Evolutionary conservation across 2,888 invertebrate genomes (phyloP).

Genomic region (Cyrtodaria siliqua): DNA sequence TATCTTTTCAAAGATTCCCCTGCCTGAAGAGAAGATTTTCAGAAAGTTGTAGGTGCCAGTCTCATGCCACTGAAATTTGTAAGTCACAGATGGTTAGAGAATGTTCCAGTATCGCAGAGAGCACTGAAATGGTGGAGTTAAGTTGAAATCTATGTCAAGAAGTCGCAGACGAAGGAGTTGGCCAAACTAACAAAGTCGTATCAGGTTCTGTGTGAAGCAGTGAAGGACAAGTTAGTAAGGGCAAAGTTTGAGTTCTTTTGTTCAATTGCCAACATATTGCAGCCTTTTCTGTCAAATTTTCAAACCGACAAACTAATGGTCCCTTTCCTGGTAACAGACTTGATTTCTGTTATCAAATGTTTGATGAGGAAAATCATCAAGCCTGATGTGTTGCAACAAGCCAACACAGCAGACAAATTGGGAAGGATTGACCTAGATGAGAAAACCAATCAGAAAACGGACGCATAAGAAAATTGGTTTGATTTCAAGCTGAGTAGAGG

Average conservation of each 20-base stretch:
- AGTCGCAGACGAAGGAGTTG: slow-evolving; percentile 36
- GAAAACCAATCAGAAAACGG: slow-evolving; percentile 18
- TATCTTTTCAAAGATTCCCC: slow-evolving; percentile 13
- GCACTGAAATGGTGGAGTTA: slow-evolving; percentile 35
- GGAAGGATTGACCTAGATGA: slow-evolving; percentile 25
- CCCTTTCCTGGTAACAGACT: slow-evolving; percentile 33
- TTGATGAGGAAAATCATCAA: slow-evolving; percentile 49
- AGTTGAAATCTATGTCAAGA: slow-evolving; percentile 49
- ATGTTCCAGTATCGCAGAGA: slow-evolving; percentile 55
- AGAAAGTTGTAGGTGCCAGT: background rate
- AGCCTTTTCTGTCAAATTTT: slow-evolving; percentile 46
- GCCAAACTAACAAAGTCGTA: slow-evolving; percentile 47
- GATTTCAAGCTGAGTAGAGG: slow-evolving; percentile 25
- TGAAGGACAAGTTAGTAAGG: slow-evolving; percentile 36
- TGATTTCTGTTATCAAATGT: slow-evolving; percentile 29
- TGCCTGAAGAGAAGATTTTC: slow-evolving; percentile 11
- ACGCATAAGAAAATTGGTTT: slow-evolving; percentile 43
- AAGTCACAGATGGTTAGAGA: slow-evolving; percentile 64
- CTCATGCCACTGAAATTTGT: slow-evolving; percentile 76
- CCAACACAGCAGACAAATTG: slow-evolving; percentile 21
- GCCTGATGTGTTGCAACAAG: slow-evolving; percentile 11
- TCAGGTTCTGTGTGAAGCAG: slow-evolving; percentile 13
- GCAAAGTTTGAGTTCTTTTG: slow-evolving; percentile 54
- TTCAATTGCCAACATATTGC: slow-evolving; percentile 32
- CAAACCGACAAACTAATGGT: slow-evolving; percentile 55